Conservation (phyloP, 2,888 invertebrate genomes). For the Syrista parreyssii region DNA sequence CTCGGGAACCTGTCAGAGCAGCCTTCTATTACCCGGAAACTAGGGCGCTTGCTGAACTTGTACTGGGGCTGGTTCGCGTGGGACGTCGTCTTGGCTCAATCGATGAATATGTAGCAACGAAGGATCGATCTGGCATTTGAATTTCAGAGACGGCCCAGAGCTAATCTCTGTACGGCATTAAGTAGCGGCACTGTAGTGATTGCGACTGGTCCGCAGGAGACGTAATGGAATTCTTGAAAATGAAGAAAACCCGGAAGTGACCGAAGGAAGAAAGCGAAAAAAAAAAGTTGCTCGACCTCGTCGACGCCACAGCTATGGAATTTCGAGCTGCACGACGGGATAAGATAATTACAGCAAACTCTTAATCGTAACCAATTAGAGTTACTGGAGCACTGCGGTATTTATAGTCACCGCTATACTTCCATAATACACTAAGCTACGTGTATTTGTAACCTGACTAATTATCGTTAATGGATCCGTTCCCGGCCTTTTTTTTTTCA, state of each 20-base stretch:
- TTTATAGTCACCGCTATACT: slow-evolving; percentile 31
- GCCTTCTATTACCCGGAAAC: not conserved
- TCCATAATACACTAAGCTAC: slow-evolving; percentile 32
- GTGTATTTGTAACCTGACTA: slow-evolving; percentile 45
- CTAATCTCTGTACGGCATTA: not conserved
- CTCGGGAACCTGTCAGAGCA: not conserved
- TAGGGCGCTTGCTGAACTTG: not conserved
- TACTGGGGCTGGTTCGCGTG: not conserved
- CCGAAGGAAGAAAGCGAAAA: not conserved
- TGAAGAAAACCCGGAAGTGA: not conserved
- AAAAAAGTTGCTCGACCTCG: not conserved
- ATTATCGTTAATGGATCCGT: slow-evolving; percentile 32
- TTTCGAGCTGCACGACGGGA: not conserved
- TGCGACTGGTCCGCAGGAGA: too few species aligned
- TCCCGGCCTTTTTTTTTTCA: not conserved
- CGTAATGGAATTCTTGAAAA: not conserved
- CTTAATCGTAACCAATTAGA: slow-evolving; percentile 48
- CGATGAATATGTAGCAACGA: not conserved
- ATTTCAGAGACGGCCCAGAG: not conserved
- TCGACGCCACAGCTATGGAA: not conserved
- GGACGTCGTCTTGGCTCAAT: not conserved
- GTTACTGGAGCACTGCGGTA: slow-evolving; percentile 32
- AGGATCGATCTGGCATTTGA: not conserved
- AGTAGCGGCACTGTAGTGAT: too few species aligned
- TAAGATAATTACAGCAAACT: slow-evolving; percentile 15